These are phyloP conservation scores for Taeniopygia guttata DNA, from an alignment of 2,797 vertebrate species.

Conservation along the genomic window DNA sequence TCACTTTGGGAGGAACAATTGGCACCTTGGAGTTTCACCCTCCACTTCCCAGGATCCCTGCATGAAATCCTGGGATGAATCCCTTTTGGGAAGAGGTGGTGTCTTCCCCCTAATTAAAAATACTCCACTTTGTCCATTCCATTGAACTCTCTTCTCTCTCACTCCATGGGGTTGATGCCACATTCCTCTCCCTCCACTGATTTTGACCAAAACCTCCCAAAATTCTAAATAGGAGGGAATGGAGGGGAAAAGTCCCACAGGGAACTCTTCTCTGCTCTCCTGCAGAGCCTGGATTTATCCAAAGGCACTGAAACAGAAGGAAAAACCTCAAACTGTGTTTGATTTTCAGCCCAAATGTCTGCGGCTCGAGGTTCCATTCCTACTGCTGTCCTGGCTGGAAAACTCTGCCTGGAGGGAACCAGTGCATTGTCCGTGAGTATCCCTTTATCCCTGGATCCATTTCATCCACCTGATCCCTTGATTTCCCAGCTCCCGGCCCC, in stretches of 20 bases:
- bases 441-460: fast-evolving
- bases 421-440: slow-evolving; percentile 99
- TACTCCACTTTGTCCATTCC: neutral
- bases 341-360: slow-evolving; percentile 90
- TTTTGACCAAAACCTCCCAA: neutral
- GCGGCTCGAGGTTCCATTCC: slow-evolving; percentile 97
- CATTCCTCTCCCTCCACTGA: neutral
- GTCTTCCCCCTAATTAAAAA: neutral
- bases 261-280: neutral
- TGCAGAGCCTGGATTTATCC: neutral
- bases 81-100: neutral
- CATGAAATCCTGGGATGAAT: neutral
- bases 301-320: neutral
- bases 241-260: neutral
- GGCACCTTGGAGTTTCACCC: neutral
- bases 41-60: neutral
- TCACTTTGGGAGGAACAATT: neutral
- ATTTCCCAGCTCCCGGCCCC: neutral
- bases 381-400: slow-evolving; percentile 99
- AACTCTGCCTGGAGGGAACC: slow-evolving; percentile 95
- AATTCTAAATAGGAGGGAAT: neutral
- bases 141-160: neutral
- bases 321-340: neutral
- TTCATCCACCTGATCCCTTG: fast-evolving
- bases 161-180: neutral